phyloP scores from a whole-genome alignment of 1,140 invertebrate species.

The Micrasema minimum region DNA sequence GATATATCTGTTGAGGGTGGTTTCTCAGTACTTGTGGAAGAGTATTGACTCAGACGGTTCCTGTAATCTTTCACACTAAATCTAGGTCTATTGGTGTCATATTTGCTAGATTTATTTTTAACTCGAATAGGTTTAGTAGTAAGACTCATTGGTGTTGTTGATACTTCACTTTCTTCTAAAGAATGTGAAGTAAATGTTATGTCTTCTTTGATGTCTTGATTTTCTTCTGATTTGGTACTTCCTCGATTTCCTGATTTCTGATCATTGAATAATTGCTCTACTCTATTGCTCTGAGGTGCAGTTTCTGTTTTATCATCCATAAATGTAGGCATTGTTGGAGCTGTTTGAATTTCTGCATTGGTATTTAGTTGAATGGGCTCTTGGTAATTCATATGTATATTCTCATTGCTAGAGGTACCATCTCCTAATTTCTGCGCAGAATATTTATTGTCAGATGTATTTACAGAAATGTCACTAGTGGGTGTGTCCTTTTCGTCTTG shows the following conservation, averaged over 20 bases:
- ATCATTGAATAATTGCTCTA: slow-evolving; percentile 46
- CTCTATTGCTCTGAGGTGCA: slow-evolving; percentile 41
- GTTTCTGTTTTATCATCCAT: slow-evolving; percentile 34
- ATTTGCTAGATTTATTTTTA: slow-evolving; percentile 60
- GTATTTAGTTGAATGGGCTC: slow-evolving; percentile 6
- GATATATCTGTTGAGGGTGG: slow-evolving; percentile 54
- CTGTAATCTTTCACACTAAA: slow-evolving; percentile 73
- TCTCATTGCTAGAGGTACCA: slow-evolving; percentile 12
- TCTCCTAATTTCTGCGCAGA: slow-evolving; percentile 43
- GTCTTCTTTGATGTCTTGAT: slow-evolving; percentile 15
- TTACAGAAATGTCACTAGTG: slow-evolving; percentile 63
- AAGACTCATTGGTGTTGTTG: slow-evolving; percentile 55
- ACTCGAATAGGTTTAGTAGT: slow-evolving; percentile 55
- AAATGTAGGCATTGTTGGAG: slow-evolving; percentile 26
- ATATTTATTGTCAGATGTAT: slow-evolving; percentile 49
- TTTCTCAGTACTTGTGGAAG: slow-evolving; percentile 65
- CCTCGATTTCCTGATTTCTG: slow-evolving; percentile 46
- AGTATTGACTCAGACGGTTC: slow-evolving; percentile 62
- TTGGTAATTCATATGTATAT: background rate
- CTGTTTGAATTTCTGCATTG: slow-evolving; percentile 2
- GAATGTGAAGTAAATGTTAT: background rate
- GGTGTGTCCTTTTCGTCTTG: slow-evolving; percentile 67
- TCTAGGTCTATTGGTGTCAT: slow-evolving; percentile 63
- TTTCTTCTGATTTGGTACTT: slow-evolving; percentile 34
- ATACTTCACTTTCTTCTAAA: slow-evolving; percentile 16